Percentiles rank a stretch among this genome's conserved stretches.
Conservation (phyloP, 2,113 vertebrate species). For the Gorsachius goisagi region DNA sequence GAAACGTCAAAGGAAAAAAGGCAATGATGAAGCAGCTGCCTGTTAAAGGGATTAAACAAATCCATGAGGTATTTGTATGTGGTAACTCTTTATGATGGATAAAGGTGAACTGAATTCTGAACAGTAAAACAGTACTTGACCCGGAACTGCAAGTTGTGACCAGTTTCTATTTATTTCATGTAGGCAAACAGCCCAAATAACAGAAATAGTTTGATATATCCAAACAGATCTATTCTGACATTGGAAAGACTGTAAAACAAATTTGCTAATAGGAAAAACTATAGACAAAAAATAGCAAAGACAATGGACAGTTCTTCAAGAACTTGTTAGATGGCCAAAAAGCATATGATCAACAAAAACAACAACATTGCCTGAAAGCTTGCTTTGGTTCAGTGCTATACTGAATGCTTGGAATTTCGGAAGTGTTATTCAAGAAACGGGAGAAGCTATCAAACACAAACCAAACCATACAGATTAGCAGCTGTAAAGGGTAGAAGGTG, state of each 20-base stretch:
- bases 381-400: background rate
- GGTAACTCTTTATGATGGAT: background rate
- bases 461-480: background rate
- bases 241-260: background rate
- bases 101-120: background rate
- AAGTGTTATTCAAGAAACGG: background rate
- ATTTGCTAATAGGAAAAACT: background rate
- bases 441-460: background rate
- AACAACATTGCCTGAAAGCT: background rate
- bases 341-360: background rate
- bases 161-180: background rate
- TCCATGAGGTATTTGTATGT: background rate
- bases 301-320: background rate
- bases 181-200: background rate
- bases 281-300: background rate
- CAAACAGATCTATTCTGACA: background rate
- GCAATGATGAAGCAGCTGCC: background rate
- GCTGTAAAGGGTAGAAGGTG: background rate
- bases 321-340: background rate
- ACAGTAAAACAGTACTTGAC: background rate
- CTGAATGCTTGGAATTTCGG: background rate
- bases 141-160: background rate
- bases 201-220: background rate
- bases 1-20: background rate
- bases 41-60: background rate